Percentiles rank a stretch among this genome's conserved stretches.
Conservation (phyloP, 2,888 invertebrate genomes). For the Mythimna ferrago region DNA sequence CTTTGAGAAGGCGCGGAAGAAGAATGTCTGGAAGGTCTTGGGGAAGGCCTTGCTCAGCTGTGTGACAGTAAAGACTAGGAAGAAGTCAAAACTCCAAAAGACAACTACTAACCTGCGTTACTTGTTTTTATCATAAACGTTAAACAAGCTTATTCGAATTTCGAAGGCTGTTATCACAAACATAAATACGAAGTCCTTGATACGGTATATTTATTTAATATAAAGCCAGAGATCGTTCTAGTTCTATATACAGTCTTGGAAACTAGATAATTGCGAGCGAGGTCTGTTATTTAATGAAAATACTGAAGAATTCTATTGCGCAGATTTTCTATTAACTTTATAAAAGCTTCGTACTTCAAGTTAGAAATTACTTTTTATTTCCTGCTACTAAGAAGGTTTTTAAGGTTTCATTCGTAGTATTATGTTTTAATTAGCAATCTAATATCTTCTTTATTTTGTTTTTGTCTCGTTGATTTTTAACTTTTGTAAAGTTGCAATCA, state of each 20-base stretch:
- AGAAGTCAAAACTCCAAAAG: slow-evolving; percentile 4
- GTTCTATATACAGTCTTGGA: not conserved
- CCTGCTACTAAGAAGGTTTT: not conserved
- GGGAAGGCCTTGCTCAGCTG: too few species aligned
- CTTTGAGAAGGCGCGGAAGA: too few species aligned
- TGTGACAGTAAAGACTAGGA: too few species aligned
- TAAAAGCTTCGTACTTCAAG: not conserved
- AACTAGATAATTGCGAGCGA: not conserved
- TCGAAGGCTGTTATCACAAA: not conserved
- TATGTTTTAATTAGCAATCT: not conserved
- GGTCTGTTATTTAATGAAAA: not conserved
- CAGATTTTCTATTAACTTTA: not conserved
- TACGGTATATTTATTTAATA: not conserved
- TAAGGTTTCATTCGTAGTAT: not conserved
- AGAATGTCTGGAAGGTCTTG: too few species aligned
- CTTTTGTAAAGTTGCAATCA: too few species aligned
- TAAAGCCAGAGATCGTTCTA: not conserved
- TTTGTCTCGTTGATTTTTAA: too few species aligned
- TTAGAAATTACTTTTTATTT: not conserved
- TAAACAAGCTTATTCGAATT: not conserved
- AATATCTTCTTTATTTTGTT: not conserved
- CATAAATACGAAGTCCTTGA: not conserved
- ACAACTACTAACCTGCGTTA: not conserved
- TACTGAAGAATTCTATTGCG: not conserved
- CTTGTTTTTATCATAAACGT: not conserved